phyloP scores from a whole-genome alignment of 1,140 invertebrate genomes.

The Druon quercuslanigerum region DNA sequence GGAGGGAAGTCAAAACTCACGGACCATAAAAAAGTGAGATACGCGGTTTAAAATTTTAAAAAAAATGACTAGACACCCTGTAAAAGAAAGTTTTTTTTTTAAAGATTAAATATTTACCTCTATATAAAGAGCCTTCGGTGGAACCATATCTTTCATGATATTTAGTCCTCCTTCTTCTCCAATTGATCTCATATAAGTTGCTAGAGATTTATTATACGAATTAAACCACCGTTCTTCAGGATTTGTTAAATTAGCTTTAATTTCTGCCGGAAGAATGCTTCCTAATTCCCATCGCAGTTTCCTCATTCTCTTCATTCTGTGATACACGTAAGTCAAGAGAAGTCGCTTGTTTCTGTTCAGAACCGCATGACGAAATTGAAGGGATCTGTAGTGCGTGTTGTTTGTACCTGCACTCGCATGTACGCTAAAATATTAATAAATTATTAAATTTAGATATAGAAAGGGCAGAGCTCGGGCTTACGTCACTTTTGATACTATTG shows the following conservation, averaged over 20 bases:
- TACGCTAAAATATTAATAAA: conserved; percentile 35
- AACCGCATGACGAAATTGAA: conserved; percentile 89
- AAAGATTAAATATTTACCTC: conserved; percentile 78
- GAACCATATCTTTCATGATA: conserved; percentile 90
- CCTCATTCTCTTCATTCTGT: conserved; percentile 86
- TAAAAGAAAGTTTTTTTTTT: too few relatives aligned
- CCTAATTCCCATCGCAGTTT: conserved; percentile 96
- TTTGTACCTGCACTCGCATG: conserved; percentile 27
- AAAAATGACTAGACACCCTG: too few relatives aligned
- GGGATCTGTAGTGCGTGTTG: conserved; percentile 32
- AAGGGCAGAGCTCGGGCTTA: too few relatives aligned
- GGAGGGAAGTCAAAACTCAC: too few relatives aligned
- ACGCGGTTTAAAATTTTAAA: too few relatives aligned
- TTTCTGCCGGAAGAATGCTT: conserved; percentile 89
- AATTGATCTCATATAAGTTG: conserved; percentile 91
- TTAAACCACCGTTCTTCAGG: conserved; percentile 91
- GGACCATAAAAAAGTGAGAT: too few relatives aligned
- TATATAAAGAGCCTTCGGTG: conserved; percentile 94
- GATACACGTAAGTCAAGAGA: conserved; percentile 91
- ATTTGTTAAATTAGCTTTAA: conserved; percentile 87
- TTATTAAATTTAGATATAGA: conserved; percentile 17
- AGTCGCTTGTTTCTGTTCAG: conserved; percentile 93
- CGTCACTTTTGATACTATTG: too few relatives aligned
- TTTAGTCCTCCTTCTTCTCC: conserved; percentile 89
- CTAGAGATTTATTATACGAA: conserved; percentile 90